Evolutionary conservation across 2,113 vertebrate genomes (phyloP).

Genomic region (Rhinichthys klamathensis): DNA sequence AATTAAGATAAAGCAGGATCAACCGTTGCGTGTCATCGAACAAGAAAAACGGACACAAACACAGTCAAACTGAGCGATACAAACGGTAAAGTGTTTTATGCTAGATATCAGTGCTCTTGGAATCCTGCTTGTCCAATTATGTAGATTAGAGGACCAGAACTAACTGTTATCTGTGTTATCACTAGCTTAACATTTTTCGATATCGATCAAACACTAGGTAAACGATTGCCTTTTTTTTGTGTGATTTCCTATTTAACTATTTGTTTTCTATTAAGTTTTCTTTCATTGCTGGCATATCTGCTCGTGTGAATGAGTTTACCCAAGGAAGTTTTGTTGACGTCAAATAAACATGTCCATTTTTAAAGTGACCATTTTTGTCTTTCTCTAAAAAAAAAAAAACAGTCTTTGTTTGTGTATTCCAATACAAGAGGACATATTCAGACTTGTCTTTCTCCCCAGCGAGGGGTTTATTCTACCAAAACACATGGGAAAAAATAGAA

Average conservation of each 20-base stretch:
- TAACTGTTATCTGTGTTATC: too few relatives aligned
- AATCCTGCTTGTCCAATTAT: neutral
- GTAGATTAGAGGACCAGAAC: neutral
- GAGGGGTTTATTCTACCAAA: conserved; percentile 65
- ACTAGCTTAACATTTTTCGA: too few relatives aligned
- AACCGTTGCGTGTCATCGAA: neutral
- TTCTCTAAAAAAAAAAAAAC: conserved; percentile 69
- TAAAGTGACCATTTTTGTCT: conserved; percentile 68
- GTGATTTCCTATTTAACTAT: neutral
- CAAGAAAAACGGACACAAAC: neutral
- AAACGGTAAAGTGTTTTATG: neutral
- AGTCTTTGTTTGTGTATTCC: conserved; percentile 54
- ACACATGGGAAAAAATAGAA: conserved; percentile 45
- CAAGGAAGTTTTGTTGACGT: conserved; percentile 65
- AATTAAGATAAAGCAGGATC: neutral
- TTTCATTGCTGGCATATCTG: conserved; percentile 56
- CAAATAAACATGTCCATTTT: conserved; percentile 66
- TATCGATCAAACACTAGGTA: neutral
- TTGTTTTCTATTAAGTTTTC: conserved; percentile 15
- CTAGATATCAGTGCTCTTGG: neutral
- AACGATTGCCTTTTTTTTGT: neutral
- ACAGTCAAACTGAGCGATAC: neutral
- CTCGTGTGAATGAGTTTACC: conserved; percentile 65
- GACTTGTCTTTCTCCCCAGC: conserved; percentile 47
- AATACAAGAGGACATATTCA: conserved; percentile 50